Percentiles rank a stretch among this genome's conserved stretches.
Evolutionary conservation across 2,888 invertebrate species (phyloP).

Genomic region (Polymixis lichenea): DNA sequence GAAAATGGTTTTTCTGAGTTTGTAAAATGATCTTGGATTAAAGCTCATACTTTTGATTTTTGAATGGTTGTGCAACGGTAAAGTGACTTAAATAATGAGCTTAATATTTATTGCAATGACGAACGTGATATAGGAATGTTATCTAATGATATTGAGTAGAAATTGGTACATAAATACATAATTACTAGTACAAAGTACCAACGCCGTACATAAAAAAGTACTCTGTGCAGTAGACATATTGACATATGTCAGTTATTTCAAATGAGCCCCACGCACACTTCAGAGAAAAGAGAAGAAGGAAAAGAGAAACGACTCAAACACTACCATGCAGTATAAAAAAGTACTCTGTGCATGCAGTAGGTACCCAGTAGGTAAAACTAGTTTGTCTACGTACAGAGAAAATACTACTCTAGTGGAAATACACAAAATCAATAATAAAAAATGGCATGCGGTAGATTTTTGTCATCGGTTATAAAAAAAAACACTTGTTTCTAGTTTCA

Average conservation of each 20-base stretch:
- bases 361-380: too few relatives aligned
- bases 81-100: background rate
- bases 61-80: background rate
- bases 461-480: too few relatives aligned
- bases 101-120: background rate
- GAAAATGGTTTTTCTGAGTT: conserved; percentile 19
- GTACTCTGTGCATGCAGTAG: too few relatives aligned
- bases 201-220: too few relatives aligned
- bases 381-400: background rate
- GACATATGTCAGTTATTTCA: conserved; percentile 10
- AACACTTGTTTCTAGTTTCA: too few relatives aligned
- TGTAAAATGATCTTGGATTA: conserved; percentile 13
- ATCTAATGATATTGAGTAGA: background rate
- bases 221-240: background rate
- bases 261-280: background rate
- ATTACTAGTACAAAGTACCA: background rate
- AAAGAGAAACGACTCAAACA: background rate
- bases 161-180: background rate
- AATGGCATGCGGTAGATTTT: too few relatives aligned
- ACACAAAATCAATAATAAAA: too few relatives aligned
- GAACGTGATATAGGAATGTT: background rate
- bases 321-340: background rate
- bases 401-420: too few relatives aligned
- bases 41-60: conserved; percentile 20
- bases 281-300: background rate